These are phyloP conservation scores for Origma solitaria DNA, from an alignment of 2,113 vertebrate genomes.

Conservation along the genomic window DNA sequence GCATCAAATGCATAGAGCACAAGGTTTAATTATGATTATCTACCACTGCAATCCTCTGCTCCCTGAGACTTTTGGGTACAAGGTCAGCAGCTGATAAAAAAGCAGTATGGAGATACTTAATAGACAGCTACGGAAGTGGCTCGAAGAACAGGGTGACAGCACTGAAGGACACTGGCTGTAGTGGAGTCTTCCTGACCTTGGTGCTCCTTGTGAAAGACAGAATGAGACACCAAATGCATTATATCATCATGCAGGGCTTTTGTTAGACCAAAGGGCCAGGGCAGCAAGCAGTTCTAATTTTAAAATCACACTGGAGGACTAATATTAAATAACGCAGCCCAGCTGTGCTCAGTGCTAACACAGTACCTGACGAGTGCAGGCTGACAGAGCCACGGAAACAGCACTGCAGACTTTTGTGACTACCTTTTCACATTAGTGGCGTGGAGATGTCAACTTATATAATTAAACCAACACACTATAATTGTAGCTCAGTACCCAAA, in stretches of 20 bases:
- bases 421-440: background rate
- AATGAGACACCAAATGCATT: background rate
- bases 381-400: background rate
- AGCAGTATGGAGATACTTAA: background rate
- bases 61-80: background rate
- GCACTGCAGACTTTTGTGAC: background rate
- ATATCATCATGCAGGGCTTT: background rate
- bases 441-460: background rate
- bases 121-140: background rate
- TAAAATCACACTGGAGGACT: background rate
- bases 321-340: background rate
- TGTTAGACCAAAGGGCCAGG: background rate
- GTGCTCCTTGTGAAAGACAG: background rate
- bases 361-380: background rate
- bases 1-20: background rate
- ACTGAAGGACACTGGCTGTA: background rate
- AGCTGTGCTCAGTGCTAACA: background rate
- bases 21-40: background rate
- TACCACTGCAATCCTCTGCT: background rate
- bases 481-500: background rate
- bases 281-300: slow-evolving; percentile 1
- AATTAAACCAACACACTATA: background rate
- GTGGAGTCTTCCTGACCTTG: slow-evolving; percentile 3
- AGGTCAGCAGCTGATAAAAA: slow-evolving; percentile 6
- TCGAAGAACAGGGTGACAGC: background rate